Conservation (phyloP, 2,113 vertebrate species). For the Pitta sordida region DNA sequence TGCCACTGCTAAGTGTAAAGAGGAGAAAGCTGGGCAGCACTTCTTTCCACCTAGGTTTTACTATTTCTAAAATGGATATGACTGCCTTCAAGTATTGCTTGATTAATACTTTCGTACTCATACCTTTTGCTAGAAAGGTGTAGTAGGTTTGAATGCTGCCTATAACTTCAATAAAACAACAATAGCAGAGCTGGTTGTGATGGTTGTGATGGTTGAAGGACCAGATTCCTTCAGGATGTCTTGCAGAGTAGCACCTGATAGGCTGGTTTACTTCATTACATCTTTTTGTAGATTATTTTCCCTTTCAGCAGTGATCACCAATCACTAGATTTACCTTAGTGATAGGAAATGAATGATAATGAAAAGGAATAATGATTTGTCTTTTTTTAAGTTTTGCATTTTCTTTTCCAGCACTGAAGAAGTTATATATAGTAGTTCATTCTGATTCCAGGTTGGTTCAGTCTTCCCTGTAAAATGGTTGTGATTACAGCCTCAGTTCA, state of each 20-base stretch:
- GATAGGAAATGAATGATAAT: not conserved
- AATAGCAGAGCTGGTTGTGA: not conserved
- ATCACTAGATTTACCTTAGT: not conserved
- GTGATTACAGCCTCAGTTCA: not conserved
- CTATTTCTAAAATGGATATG: not conserved
- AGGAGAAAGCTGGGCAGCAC: not conserved
- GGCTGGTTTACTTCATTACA: not conserved
- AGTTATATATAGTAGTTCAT: not conserved
- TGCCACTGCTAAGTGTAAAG: not conserved
- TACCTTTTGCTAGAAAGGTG: not conserved
- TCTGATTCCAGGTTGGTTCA: not conserved
- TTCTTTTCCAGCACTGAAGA: not conserved
- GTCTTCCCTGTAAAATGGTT: not conserved
- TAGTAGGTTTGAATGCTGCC: not conserved
- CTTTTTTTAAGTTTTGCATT: not conserved
- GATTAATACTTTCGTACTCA: not conserved
- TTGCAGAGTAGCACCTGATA: not conserved
- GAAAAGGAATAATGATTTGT: not conserved
- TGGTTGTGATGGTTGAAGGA: not conserved
- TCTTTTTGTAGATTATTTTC: not conserved
- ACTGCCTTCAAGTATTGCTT: not conserved
- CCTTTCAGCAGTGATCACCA: not conserved
- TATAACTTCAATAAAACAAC: not conserved
- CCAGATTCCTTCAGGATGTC: not conserved
- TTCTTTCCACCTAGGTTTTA: not conserved